Percentiles rank a stretch among this genome's conserved stretches.
These are phyloP conservation scores for Parauchenoglanis ngamensis DNA, from an alignment of 2,797 vertebrate genomes.

Conservation along the genomic window DNA sequence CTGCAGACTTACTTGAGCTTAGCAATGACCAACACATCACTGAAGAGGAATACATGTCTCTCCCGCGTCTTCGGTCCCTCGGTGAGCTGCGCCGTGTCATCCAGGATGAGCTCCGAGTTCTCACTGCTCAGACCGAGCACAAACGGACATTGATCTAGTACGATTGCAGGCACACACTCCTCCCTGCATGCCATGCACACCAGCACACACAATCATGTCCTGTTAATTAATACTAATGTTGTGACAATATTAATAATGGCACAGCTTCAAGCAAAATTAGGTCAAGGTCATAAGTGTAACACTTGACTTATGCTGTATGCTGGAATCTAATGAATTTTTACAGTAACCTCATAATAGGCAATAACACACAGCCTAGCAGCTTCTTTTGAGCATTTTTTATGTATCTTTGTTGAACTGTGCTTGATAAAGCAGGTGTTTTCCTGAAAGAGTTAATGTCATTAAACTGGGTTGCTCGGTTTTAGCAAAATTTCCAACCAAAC, in stretches of 20 bases:
- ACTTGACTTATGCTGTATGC: not conserved
- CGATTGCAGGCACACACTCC: slow-evolving; percentile 63
- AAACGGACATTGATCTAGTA: slow-evolving; percentile 75
- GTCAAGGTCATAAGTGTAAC: not conserved
- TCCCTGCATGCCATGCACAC: slow-evolving; percentile 65
- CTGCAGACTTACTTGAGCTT: slow-evolving; percentile 73
- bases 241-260: not conserved
- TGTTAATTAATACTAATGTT: not conserved
- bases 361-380: not conserved
- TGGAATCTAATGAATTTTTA: not conserved
- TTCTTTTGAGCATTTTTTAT: not conserved
- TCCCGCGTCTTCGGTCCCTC: slow-evolving; percentile 70
- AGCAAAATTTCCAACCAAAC: not conserved
- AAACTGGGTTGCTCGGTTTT: not conserved
- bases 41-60: slow-evolving; percentile 77
- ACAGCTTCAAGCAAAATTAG: not conserved
- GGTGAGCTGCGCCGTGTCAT: slow-evolving; percentile 69
- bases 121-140: slow-evolving; percentile 71
- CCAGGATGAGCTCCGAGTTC: slow-evolving; percentile 71
- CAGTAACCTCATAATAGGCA: too few relatives aligned
- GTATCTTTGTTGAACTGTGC: not conserved
- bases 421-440: not conserved
- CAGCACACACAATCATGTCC: not conserved
- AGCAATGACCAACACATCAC: slow-evolving; percentile 69
- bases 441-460: not conserved